phyloP scores from a whole-genome alignment of 2,888 invertebrate genomes.

The Ophraella communa region DNA sequence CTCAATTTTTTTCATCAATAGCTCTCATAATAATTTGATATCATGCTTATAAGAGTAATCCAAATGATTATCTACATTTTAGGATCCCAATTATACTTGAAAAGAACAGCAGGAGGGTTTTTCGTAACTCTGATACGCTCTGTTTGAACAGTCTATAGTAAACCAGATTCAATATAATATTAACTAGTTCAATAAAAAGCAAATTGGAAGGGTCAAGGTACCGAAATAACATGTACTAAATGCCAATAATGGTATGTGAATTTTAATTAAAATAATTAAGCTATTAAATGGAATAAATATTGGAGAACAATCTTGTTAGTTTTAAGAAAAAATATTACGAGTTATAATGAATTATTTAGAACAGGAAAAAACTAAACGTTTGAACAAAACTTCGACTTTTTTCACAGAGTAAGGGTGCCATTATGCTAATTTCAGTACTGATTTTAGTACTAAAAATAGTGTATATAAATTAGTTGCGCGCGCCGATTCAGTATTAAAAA shows the following conservation, averaged over 20 bases:
- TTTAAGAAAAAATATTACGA: no score
- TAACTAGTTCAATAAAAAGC: constrained; percentile 22
- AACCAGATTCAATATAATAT: constrained; percentile 2
- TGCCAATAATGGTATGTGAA: background rate
- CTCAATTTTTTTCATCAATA: background rate
- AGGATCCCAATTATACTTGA: constrained; percentile 15
- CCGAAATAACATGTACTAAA: background rate
- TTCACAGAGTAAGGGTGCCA: no score
- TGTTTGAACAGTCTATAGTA: constrained; percentile 25
- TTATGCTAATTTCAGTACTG: no score
- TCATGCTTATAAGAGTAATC: background rate
- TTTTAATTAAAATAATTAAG: no score
- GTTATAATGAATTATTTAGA: no score
- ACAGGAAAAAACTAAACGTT: no score
- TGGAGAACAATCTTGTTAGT: no score
- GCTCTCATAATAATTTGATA: background rate
- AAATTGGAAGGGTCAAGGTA: constrained; percentile 30
- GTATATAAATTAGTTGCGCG: no score
- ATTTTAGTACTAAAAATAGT: no score
- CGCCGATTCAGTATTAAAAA: no score
- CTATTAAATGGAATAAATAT: no score
- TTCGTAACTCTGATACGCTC: background rate
- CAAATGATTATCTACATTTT: background rate
- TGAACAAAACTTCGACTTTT: no score
- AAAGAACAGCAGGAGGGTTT: constrained; percentile 1